Percentiles rank a stretch among this genome's conserved stretches.
Evolutionary conservation across 1,140 invertebrate genomes (phyloP).

Genomic region (Glomeris maerens): DNA sequence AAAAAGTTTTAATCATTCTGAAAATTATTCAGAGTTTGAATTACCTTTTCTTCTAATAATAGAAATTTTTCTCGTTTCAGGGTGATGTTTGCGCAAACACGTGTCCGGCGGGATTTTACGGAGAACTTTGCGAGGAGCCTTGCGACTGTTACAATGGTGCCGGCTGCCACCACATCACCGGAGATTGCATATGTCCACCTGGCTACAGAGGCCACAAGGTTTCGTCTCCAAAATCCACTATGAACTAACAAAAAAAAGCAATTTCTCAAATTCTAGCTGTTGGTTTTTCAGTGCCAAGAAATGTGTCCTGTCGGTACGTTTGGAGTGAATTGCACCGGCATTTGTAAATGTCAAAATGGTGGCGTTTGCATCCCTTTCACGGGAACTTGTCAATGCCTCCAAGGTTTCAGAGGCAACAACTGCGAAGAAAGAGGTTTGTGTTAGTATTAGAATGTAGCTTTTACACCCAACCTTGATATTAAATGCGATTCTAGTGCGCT

Average conservation of each 20-base stretch:
- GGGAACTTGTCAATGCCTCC: constrained; percentile 53
- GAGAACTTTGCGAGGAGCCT: constrained; percentile 49
- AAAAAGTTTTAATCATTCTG: no score
- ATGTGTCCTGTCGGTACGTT: constrained; percentile 57
- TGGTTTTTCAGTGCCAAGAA: constrained; percentile 56
- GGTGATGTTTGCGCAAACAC: constrained; percentile 56
- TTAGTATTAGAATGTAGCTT: no score
- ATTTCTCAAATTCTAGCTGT: no score
- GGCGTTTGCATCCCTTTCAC: constrained; percentile 50
- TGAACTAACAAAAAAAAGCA: no score
- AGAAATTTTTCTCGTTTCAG: constrained; percentile 31
- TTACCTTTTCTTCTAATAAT: no score
- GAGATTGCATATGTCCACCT: constrained; percentile 53
- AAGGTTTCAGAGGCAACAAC: constrained; percentile 56
- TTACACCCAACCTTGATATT: no score
- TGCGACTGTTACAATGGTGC: constrained; percentile 84
- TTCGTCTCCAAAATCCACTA: constrained; percentile 21
- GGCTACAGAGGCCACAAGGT: constrained; percentile 62
- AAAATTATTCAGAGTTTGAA: no score
- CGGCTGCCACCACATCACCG: constrained; percentile 60
- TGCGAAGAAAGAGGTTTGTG: constrained; percentile 44
- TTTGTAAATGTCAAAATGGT: constrained; percentile 62
- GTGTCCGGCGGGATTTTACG: constrained; percentile 57
- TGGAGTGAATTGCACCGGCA: constrained; percentile 55
- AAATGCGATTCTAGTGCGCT: no score